Conservation (phyloP, 2,113 vertebrate species). For the Castor canadensis region DNA sequence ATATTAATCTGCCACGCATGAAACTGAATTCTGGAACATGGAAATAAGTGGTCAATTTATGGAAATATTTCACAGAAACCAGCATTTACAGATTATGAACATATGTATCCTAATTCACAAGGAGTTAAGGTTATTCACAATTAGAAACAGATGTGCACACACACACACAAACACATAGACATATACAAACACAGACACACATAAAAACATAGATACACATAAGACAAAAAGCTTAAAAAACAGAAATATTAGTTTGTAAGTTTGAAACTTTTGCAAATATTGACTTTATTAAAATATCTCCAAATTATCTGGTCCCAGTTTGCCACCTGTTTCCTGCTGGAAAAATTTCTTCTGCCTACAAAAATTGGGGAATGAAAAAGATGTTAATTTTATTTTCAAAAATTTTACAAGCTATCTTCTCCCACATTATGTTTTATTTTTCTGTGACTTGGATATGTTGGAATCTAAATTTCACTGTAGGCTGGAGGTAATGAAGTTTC, state of each 20-base stretch:
- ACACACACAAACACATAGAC: no score
- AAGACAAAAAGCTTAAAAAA: no score
- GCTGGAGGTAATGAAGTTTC: background rate
- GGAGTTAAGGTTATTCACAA: background rate
- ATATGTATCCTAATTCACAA: background rate
- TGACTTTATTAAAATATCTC: background rate
- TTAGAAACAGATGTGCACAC: background rate
- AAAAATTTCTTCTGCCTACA: background rate
- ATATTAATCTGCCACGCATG: slow-evolving; percentile 37
- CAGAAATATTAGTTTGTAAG: background rate
- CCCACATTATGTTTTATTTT: background rate
- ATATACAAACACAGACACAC: no score
- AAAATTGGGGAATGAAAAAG: background rate
- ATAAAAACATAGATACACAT: no score
- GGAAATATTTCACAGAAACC: background rate
- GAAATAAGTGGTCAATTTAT: background rate
- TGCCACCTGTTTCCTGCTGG: background rate
- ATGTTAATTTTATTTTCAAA: no score
- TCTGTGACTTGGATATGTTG: background rate
- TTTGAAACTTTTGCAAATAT: background rate
- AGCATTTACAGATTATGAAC: background rate
- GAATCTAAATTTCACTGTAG: background rate
- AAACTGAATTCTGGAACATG: background rate
- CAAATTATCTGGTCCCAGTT: background rate
- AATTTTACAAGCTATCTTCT: background rate